Evolutionary conservation across 2,888 invertebrate genomes (phyloP).

Genomic region (Eilema griseolum): DNA sequence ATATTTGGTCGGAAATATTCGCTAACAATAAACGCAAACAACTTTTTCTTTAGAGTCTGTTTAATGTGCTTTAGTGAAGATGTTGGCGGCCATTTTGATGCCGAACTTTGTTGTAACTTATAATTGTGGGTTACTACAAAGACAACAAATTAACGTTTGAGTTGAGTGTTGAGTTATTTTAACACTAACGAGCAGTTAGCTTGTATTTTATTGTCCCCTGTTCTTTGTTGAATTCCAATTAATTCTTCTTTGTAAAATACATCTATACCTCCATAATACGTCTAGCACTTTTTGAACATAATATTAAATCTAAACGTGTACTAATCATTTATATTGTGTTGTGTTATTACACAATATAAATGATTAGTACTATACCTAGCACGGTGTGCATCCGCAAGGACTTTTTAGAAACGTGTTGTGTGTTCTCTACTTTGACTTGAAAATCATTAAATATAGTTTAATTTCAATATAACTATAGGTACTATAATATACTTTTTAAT

Average conservation of each 20-base stretch:
- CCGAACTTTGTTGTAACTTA: constrained; percentile 41
- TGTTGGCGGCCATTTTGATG: constrained; percentile 41
- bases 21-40: constrained; percentile 59
- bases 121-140: constrained; percentile 22
- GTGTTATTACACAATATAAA: too few relatives aligned
- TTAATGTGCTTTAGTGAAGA: constrained; percentile 45
- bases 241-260: neutral
- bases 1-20: constrained; percentile 61
- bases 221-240: constrained; percentile 12
- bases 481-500: too few relatives aligned
- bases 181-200: constrained; percentile 1
- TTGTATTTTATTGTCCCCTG: constrained; percentile 2
- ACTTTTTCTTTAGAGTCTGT: constrained; percentile 50
- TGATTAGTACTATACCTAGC: too few relatives aligned
- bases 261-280: too few relatives aligned
- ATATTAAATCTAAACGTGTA: too few relatives aligned
- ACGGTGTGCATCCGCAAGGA: too few relatives aligned
- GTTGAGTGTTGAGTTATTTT: constrained; percentile 1
- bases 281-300: neutral
- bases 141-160: constrained; percentile 4
- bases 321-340: too few relatives aligned
- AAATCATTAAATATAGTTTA: too few relatives aligned
- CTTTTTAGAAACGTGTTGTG: too few relatives aligned
- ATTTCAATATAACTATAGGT: too few relatives aligned
- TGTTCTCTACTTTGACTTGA: too few relatives aligned